These are phyloP conservation scores for Noturus placidus DNA, from an alignment of 2,113 vertebrate genomes.

Conservation along the genomic window DNA sequence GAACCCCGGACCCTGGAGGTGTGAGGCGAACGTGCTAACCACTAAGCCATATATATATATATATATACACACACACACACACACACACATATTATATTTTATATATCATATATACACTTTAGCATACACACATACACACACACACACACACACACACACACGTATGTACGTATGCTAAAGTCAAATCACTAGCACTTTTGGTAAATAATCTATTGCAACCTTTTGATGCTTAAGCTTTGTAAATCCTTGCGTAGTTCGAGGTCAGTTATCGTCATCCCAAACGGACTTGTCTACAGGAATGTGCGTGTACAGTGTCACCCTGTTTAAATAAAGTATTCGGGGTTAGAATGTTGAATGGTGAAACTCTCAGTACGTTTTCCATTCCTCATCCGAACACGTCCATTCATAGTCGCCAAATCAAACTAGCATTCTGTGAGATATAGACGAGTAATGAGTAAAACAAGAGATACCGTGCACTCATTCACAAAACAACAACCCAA, in stretches of 20 bases:
- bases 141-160: too few species aligned
- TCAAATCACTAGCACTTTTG: too few species aligned
- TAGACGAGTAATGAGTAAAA: slow-evolving; percentile 56
- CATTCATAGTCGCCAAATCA: slow-evolving; percentile 57
- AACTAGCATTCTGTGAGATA: slow-evolving; percentile 52
- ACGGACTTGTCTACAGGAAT: neutral
- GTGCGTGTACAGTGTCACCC: neutral
- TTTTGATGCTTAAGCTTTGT: neutral
- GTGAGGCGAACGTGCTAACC: too few species aligned
- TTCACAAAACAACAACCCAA: slow-evolving; percentile 56
- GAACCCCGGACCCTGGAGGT: too few species aligned
- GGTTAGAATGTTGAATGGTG: neutral
- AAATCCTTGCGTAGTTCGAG: neutral
- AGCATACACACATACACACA: too few species aligned
- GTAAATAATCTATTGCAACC: neutral
- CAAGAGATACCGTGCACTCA: slow-evolving; percentile 30
- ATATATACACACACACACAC: too few species aligned
- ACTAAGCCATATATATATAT: too few species aligned
- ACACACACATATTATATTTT: too few species aligned
- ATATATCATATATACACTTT: too few species aligned
- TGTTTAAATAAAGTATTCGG: neutral
- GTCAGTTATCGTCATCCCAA: neutral
- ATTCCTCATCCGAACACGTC: slow-evolving; percentile 32
- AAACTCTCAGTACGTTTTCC: neutral
- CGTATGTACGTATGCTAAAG: too few species aligned